phyloP scores from a whole-genome alignment of 2,888 invertebrate species.

The Acanthacorydalis orientalis region DNA sequence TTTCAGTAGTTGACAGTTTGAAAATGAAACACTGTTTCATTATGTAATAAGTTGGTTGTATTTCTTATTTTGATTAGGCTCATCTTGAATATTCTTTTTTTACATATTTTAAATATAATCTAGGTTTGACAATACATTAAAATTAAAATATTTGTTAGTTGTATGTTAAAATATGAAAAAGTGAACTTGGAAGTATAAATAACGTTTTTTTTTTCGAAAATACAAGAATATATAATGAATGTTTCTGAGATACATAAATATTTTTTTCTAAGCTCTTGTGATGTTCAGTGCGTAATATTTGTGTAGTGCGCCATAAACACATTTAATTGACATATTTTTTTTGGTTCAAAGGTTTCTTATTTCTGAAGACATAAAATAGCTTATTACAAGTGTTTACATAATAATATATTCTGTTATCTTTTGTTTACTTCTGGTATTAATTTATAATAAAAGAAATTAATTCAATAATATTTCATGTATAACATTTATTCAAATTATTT shows the following conservation, averaged over 20 bases:
- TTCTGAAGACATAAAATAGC: no score
- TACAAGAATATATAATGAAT: neutral
- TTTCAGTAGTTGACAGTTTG: no score
- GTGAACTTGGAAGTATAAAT: conserved; percentile 7
- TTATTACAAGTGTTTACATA: no score
- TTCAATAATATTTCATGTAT: no score
- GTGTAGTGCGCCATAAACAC: neutral
- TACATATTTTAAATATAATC: conserved; percentile 19
- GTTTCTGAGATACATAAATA: neutral
- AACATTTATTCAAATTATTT: no score
- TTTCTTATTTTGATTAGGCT: no score
- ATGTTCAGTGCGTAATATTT: neutral
- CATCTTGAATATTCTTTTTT: no score
- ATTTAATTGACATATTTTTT: conserved; percentile 1
- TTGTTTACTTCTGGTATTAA: no score
- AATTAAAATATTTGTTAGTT: neutral
- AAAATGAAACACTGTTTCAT: no score
- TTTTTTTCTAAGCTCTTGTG: neutral
- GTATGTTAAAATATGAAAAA: conserved; percentile 4
- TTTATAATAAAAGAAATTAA: no score
- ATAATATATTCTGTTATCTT: no score
- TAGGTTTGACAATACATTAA: conserved; percentile 13
- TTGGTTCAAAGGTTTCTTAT: neutral
- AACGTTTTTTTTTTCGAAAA: neutral
- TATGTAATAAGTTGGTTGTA: no score